Evolutionary conservation across 2,888 invertebrate species (phyloP).

Genomic region (Arctia plantaginis): DNA sequence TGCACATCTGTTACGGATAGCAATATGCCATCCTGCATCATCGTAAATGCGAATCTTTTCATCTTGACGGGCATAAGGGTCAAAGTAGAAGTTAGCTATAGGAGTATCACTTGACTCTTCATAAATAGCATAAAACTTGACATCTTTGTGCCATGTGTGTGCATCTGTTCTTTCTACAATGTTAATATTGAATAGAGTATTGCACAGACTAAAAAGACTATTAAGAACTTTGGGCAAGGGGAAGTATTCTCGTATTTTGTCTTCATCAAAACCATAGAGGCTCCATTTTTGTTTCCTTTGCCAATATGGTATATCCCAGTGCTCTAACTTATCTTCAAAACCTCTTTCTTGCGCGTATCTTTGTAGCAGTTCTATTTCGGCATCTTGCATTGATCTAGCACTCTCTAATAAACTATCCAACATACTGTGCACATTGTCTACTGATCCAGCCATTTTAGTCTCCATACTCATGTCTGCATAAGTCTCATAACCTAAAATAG

Average conservation of each 20-base stretch:
- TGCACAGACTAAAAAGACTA: constrained; percentile 91
- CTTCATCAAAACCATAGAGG: constrained; percentile 90
- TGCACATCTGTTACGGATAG: constrained; percentile 91
- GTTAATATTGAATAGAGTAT: constrained; percentile 91
- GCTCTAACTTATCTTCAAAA: constrained; percentile 89
- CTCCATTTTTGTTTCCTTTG: constrained; percentile 90
- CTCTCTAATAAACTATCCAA: constrained; percentile 89
- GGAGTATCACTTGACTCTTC: constrained; percentile 89
- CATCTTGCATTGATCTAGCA: constrained; percentile 91
- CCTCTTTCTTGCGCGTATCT: constrained; percentile 91
- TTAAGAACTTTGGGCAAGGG: constrained; percentile 92
- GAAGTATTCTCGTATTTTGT: constrained; percentile 92
- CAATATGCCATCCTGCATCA: constrained; percentile 91
- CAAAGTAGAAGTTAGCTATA: constrained; percentile 94
- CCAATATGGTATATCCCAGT: constrained; percentile 97
- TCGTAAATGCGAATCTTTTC: constrained; percentile 87
- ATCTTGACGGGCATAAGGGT: constrained; percentile 90
- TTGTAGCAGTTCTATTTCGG: constrained; percentile 90
- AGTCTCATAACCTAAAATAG: constrained; percentile 91
- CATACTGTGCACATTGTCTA: constrained; percentile 90
- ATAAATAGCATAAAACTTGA: constrained; percentile 92
- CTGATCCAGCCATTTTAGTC: constrained; percentile 95
- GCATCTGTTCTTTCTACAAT: constrained; percentile 89
- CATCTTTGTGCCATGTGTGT: constrained; percentile 94
- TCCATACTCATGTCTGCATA: constrained; percentile 96